These are phyloP conservation scores for Dissostichus mawsoni DNA, from an alignment of 2,113 vertebrate genomes.

Conservation along the genomic window DNA sequence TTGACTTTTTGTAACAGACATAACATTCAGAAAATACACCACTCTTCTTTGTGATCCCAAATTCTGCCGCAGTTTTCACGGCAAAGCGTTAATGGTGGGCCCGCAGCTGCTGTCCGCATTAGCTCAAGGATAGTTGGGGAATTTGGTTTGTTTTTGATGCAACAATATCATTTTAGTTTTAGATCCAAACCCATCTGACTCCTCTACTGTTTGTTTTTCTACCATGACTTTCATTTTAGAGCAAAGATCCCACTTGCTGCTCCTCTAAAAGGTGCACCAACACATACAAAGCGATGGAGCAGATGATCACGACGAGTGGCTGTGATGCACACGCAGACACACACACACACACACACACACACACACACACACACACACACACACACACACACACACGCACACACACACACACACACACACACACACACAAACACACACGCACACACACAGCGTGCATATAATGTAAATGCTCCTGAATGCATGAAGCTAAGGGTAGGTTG, in stretches of 20 bases:
- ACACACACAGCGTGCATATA: conserved; percentile 49
- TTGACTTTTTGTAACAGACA: conserved; percentile 38
- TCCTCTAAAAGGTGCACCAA: conserved; percentile 61
- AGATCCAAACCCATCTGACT: conserved; percentile 56
- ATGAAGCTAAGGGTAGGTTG: conserved; percentile 33
- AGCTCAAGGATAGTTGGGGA: conserved; percentile 73
- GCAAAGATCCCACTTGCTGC: conserved; percentile 56
- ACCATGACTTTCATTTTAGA: conserved; percentile 43
- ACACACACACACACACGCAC: conserved; percentile 25
- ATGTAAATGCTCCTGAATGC: conserved; percentile 52
- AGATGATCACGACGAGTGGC: conserved; percentile 44
- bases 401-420: background rate
- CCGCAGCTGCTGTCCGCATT: conserved; percentile 55
- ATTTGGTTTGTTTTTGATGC: conserved; percentile 42
- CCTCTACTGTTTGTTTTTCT: conserved; percentile 28
- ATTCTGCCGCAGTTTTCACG: conserved; percentile 40
- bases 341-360: background rate
- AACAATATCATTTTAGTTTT: conserved; percentile 37
- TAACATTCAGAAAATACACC: conserved; percentile 59
- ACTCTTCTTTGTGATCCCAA: conserved; percentile 54
- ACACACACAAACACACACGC: conserved; percentile 4
- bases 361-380: conserved; percentile 12
- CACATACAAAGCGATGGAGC: conserved; percentile 52
- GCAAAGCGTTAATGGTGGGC: conserved; percentile 26
- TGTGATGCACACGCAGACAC: conserved; percentile 29